phyloP scores from a whole-genome alignment of 2,797 vertebrate species.

The Tiaroga cobitis region DNA sequence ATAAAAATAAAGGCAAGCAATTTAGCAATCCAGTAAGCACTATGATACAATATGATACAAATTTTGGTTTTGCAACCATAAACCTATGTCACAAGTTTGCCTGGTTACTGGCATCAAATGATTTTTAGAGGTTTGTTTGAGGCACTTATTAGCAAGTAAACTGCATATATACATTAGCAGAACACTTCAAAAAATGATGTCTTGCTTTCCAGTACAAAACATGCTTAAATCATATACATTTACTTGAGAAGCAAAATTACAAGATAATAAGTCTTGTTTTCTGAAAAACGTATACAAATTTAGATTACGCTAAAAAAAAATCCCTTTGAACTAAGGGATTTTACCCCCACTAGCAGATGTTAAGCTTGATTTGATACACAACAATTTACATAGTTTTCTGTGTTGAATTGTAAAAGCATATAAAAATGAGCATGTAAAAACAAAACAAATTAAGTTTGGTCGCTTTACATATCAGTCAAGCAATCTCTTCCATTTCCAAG shows the following conservation, averaged over 20 bases:
- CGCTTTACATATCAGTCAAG: not conserved
- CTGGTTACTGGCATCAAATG: not conserved
- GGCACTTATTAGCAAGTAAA: not conserved
- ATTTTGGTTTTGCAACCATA: not conserved
- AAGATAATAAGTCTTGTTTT: not conserved
- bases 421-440: not conserved
- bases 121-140: not conserved
- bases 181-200: not conserved
- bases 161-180: not conserved
- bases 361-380: not conserved
- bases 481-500: not conserved
- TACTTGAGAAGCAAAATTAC: not conserved
- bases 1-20: too few species aligned
- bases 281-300: not conserved
- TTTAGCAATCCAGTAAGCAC: too few species aligned
- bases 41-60: not conserved
- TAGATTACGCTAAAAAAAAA: not conserved
- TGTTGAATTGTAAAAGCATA: not conserved
- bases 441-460: not conserved
- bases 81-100: not conserved
- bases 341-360: not conserved
- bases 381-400: not conserved
- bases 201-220: not conserved
- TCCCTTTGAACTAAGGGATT: not conserved
- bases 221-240: not conserved